Base-by-base conservation (phyloP, 2,113 vertebrate genomes). In the Lontra canadensis region DNA sequence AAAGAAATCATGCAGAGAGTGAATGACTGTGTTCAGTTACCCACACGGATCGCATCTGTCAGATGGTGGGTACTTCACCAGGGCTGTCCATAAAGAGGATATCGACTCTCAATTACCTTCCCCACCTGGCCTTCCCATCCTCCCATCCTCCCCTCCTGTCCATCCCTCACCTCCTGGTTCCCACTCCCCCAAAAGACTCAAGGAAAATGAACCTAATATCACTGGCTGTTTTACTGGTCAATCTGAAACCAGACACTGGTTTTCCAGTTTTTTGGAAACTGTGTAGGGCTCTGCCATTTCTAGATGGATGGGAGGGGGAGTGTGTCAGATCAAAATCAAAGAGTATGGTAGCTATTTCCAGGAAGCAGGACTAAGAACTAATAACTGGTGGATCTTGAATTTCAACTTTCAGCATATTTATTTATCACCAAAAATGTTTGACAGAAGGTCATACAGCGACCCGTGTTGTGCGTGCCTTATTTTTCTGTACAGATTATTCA, bases 1-100 rank as follows among this genome's bases (percentile, higher is more conserved):
- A 80, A 96, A 91, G n/a, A 90, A 90, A 85, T 88, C 76, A 85
- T 71, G 94, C 49, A 61, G 57, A 55, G 65, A 88, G 78, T 91
- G 55, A 96, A 65, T 90, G 71, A 80, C 63, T 84, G 23, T 29
- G 2, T 61, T 63, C 52, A 88, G 82, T 86, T 92, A 79, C 63
- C 84, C 81, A 15, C 12, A 15, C 15, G 65, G 76, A 92, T 78
- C 63, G 59, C 71, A 42, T 73, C 90, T 42, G 47, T 52, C 52
- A 96, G 71, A 29, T 1, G 18, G n/a, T 67, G 17, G 17, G 39
- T 20, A 31, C 47, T 83, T 47, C 6, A 29, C 31, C 12, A 57
- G 34, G 1, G 11, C 65, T 71, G 1, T 31, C 39, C 55, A 12
- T 31, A 31, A 79, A 86, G 71, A 78, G 7, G 3, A 23, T 3